Percentiles rank a stretch among this genome's conserved stretches.
Conservation (phyloP, 2,113 vertebrate species). For the Halcyon malimbica region DNA sequence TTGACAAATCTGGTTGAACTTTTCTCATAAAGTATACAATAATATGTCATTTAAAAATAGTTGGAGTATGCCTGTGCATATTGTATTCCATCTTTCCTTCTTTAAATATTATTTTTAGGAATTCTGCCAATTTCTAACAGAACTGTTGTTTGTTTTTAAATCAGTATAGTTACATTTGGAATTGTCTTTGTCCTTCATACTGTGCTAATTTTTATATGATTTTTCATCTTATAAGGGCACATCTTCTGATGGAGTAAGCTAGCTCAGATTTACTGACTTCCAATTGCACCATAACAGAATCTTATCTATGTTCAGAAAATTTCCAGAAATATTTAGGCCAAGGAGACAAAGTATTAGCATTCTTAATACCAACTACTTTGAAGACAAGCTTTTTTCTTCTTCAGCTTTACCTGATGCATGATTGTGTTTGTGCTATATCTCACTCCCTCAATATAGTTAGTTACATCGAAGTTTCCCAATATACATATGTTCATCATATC, state of each 20-base stretch:
- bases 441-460: neutral
- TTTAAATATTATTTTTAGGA: slow-evolving; percentile 65
- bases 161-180: slow-evolving; percentile 13
- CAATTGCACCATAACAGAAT: neutral
- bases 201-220: neutral
- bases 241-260: neutral
- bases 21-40: slow-evolving; percentile 16
- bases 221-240: slow-evolving; percentile 51
- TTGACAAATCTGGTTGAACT: slow-evolving; percentile 23
- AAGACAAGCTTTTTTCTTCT: neutral
- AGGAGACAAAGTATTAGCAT: neutral
- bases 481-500: neutral
- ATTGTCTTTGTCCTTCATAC: neutral
- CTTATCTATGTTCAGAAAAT: neutral
- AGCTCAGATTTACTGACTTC: neutral
- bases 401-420: neutral
- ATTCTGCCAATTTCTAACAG: slow-evolving; percentile 33
- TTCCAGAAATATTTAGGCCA: neutral
- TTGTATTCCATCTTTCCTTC: slow-evolving; percentile 41
- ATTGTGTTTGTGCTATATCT: neutral
- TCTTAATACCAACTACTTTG: neutral
- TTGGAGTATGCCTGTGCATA: slow-evolving; percentile 1
- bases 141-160: slow-evolving; percentile 52
- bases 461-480: neutral
- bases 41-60: slow-evolving; percentile 52